Conservation (phyloP, 2,888 invertebrate species). For the Myathropa florea region DNA sequence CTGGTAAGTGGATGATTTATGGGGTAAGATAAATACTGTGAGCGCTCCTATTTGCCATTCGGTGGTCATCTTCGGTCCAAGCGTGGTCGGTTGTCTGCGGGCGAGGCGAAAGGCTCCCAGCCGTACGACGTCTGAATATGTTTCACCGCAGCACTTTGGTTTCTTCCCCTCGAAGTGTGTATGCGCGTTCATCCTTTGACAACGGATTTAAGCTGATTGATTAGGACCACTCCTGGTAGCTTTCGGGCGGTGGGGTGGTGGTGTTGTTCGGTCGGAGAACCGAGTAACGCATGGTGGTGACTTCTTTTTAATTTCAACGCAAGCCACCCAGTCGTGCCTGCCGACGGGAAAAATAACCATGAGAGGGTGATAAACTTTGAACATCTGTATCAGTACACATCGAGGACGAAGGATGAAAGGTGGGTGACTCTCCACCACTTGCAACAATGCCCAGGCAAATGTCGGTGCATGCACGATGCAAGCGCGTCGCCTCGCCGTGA, state of each 20-base stretch:
- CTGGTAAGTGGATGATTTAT: constrained; percentile 67
- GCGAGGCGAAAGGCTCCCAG: constrained; percentile 8
- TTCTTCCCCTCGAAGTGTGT: constrained; percentile 26
- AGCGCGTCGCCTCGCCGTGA: constrained; percentile 1
- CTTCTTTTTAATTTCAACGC: neutral
- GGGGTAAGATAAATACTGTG: constrained; percentile 62
- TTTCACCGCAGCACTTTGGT: constrained; percentile 53
- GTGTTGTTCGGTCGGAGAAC: neutral
- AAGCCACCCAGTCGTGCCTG: neutral
- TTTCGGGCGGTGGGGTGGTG: constrained; percentile 18
- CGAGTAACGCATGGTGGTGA: constrained; percentile 2
- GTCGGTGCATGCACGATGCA: neutral
- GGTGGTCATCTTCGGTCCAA: constrained; percentile 60
- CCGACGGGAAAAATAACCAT: neutral
- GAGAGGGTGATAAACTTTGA: neutral
- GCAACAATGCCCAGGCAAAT: neutral
- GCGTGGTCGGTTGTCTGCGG: constrained; percentile 57
- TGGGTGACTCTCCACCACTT: neutral
- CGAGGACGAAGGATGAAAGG: neutral
- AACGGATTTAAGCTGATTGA: constrained; percentile 63
- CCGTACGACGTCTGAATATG: neutral
- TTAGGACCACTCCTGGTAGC: constrained; percentile 32
- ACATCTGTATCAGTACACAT: neutral
- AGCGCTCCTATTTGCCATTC: constrained; percentile 44
- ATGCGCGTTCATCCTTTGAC: constrained; percentile 43